phyloP scores from a whole-genome alignment of 2,113 vertebrate species.

The Rynchops niger region DNA sequence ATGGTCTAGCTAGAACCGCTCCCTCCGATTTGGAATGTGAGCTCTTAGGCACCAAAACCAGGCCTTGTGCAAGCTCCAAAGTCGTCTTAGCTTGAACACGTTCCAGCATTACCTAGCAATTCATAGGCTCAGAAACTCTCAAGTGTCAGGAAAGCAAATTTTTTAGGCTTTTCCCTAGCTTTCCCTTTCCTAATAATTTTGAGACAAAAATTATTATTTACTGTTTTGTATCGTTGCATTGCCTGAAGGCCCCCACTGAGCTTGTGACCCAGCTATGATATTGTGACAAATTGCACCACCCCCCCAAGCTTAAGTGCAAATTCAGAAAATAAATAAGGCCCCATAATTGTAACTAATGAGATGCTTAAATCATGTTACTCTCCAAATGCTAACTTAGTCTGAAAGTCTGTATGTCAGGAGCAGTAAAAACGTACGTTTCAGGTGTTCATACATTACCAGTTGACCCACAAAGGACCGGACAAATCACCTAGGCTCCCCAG shows the following conservation, averaged over 20 bases:
- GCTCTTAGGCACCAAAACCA: neutral
- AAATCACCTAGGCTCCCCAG: neutral
- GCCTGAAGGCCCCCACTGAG: neutral
- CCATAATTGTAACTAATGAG: constrained; percentile 31
- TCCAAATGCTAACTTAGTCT: neutral
- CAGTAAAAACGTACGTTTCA: neutral
- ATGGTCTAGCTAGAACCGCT: neutral
- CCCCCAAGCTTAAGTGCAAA: neutral
- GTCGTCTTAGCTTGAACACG: neutral
- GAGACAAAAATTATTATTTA: neutral
- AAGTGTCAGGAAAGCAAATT: neutral
- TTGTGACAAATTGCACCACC: neutral
- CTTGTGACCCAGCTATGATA: neutral
- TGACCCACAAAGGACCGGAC: neutral
- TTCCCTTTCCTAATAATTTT: neutral
- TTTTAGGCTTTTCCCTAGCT: neutral
- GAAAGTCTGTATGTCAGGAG: neutral
- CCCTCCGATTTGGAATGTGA: neutral
- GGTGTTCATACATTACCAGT: neutral
- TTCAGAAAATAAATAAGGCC: constrained; percentile 19
- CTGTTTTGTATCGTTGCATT: neutral
- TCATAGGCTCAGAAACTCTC: neutral
- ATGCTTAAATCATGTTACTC: constrained; percentile 4
- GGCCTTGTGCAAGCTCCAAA: neutral
- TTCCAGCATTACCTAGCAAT: neutral